Evolutionary conservation across 2,113 vertebrate species (phyloP).

Genomic region (Cichladusa arquata): DNA sequence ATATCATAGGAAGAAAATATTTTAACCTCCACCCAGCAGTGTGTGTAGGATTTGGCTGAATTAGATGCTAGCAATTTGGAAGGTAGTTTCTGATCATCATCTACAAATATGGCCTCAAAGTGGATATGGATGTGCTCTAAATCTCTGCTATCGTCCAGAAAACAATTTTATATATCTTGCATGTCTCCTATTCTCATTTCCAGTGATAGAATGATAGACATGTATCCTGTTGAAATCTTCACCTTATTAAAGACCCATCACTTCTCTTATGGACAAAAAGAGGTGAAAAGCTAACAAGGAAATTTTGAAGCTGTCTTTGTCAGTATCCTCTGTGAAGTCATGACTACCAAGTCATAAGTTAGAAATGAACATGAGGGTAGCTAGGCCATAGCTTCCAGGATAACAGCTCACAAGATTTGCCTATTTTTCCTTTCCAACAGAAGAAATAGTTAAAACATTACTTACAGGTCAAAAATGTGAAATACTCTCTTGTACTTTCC

Average conservation of each 20-base stretch:
- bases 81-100: not conserved
- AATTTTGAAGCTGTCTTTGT: not conserved
- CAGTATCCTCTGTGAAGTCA: not conserved
- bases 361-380: not conserved
- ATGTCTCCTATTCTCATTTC: not conserved
- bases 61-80: not conserved
- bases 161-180: not conserved
- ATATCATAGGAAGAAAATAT: not conserved
- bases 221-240: not conserved
- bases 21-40: not conserved
- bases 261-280: not conserved
- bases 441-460: not conserved
- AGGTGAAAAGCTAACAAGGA: not conserved
- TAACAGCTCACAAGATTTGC: not conserved
- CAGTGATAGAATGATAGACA: not conserved
- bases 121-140: not conserved
- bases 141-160: not conserved
- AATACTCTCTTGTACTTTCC: not conserved
- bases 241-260: not conserved
- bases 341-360: accelerated
- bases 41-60: not conserved
- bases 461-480: not conserved
- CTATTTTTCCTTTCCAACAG: not conserved
- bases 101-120: not conserved
- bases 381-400: not conserved